Base-by-base conservation (phyloP, 2,888 invertebrate genomes). In the Tenthredo scrophulariae region DNA sequence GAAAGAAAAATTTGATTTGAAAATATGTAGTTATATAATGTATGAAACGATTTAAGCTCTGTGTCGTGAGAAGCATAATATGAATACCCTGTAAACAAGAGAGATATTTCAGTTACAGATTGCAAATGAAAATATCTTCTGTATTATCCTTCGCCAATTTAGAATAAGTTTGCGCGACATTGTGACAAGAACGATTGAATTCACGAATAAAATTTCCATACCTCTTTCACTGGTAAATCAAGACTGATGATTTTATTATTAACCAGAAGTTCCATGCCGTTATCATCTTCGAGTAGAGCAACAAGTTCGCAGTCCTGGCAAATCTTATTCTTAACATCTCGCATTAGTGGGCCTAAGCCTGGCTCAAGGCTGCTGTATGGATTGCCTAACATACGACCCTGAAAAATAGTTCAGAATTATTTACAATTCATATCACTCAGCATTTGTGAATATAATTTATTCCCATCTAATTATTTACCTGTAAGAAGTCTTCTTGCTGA, bases 311-410 rank as follows among this genome's bases (percentile, higher is more conserved):
- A 99, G 94, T 99, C 99, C 75, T 97, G 97, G 92, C 98, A 98
- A 88, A 99, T 99, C 94, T 99, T 99, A 94, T 99, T 99, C 94
- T 99, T 99, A 13, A 99, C 98, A 93, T 99, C 99, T 62, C 99
- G 95, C 99, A 99, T 99, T 15, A 99, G 94, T 0, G 99, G 99
- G 0, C 99, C 99, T 89, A 99, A 95, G 9, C 99, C 99, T 0
- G 97, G 96, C 92, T 99, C 99, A 46, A 96, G 95, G 50, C 98
- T 98, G 85, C 98, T 98, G 94, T 99, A 99, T 0, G 99, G 99
- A 94, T 99, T 99, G 80, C 99, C 99, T 89, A 99, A 94, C 99
- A 99, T 99, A 58, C 99, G 96, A 9, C 98, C 98, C 95, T 97
- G 94, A 0, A 62, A 84, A 86, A 85, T n/a, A 0, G 65, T 62